Base-by-base conservation (phyloP, 1,140 invertebrate species). In the Dendrolimus kikuchii region DNA sequence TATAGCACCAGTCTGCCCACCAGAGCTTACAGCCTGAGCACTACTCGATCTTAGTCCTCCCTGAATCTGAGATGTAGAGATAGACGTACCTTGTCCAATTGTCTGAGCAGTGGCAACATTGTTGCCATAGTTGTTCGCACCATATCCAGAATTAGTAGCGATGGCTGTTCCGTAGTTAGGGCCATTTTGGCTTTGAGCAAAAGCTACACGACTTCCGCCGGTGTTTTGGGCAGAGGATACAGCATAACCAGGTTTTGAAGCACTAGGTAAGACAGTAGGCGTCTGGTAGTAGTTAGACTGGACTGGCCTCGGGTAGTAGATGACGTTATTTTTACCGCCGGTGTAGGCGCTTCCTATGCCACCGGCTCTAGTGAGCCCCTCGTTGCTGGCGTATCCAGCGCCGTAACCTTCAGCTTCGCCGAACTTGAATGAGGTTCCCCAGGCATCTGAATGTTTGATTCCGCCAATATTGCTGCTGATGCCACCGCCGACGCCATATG, bases 391-490 rank as follows among this genome's bases (percentile, higher is more conserved):
- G 5, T 68, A 49, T 37, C 74, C 72, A 6, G 58, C 57, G 36
- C 79, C 79, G 53, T 78, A 80, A 0, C 79, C 79, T 5, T 70
- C 53, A 0, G 68, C 79, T 46, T 75, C 69, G 7, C 81, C 82
- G 49, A 64, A 76, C 49, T 68, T 66, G 67, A 76, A 84, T 5
- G 80, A 71, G 36, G 71, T 54, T 4, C 79, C 78, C 40, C 76
- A 70, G 50, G 79, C 68, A 6, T 65, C 68, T 2, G 82, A 74
- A 36, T 83, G 82, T 6, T 68, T 67, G 50, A 86, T 74, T 5
- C 82, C 82, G 1, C 76, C 80, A 44, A 83, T 76, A 57, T 86
- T 73, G 58, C 74, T 84, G 63, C 72, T 77, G 51, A 84, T 81
- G 4, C 82, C 82, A 49, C 77, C 79, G 5, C 82, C 82, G 51